Conservation (phyloP, 2,113 vertebrate genomes). For the Telmatochromis sp. region DNA sequence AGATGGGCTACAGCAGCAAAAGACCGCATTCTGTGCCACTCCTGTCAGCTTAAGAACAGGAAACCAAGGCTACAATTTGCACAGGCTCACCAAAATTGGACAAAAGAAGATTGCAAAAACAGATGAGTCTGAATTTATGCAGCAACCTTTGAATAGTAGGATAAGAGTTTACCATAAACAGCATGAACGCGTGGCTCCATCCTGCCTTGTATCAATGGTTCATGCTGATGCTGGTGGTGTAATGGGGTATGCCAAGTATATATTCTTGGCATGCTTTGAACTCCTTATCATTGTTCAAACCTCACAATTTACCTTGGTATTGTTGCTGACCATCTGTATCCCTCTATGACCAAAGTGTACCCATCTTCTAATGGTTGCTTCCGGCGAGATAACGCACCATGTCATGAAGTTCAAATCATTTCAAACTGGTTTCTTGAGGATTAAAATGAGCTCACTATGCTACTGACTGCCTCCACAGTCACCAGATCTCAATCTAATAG, state of each 20-base stretch:
- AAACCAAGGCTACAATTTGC: neutral
- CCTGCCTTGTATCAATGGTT: neutral
- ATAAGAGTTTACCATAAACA: neutral
- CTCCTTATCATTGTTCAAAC: neutral
- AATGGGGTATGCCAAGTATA: neutral
- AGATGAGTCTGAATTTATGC: neutral
- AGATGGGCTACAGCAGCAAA: neutral
- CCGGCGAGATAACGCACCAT: neutral
- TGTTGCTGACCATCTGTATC: neutral
- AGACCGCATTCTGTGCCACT: neutral
- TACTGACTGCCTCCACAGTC: neutral
- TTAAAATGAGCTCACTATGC: neutral
- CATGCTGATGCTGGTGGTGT: neutral
- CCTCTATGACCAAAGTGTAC: neutral
- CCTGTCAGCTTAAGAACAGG: neutral
- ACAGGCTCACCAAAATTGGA: neutral
- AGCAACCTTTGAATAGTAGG: neutral
- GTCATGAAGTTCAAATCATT: neutral
- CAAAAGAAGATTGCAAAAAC: neutral
- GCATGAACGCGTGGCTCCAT: neutral
- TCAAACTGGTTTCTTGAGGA: neutral
- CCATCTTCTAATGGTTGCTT: neutral
- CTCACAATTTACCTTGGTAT: neutral
- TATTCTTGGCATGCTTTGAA: neutral
- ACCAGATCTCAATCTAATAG: neutral